These are phyloP conservation scores for Lasaia peninsularis DNA, from an alignment of 1,140 invertebrate genomes.

Conservation along the genomic window DNA sequence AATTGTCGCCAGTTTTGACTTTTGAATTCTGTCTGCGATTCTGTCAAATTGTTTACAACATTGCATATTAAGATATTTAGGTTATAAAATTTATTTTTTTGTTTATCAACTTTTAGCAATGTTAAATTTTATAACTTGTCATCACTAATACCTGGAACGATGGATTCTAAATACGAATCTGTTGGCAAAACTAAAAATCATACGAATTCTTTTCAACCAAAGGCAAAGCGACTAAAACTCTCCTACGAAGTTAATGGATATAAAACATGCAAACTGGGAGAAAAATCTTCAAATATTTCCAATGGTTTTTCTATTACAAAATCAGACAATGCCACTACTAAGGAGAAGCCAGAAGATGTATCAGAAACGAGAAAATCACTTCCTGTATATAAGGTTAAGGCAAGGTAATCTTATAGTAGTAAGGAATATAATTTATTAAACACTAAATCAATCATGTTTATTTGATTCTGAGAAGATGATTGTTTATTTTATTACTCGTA, in stretches of 20 bases:
- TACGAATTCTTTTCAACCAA: slow-evolving; percentile 37
- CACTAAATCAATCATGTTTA: background rate
- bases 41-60: too few species aligned
- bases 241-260: slow-evolving; percentile 25
- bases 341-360: slow-evolving; percentile 36
- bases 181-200: slow-evolving; percentile 39
- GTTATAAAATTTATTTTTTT: background rate
- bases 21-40: too few species aligned
- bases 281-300: slow-evolving; percentile 24
- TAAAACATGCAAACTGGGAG: slow-evolving; percentile 17
- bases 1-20: too few species aligned
- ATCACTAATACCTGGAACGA: slow-evolving; percentile 18
- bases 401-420: slow-evolving; percentile 34
- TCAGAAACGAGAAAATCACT: slow-evolving; percentile 44
- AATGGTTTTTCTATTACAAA: slow-evolving; percentile 23
- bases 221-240: slow-evolving; percentile 53
- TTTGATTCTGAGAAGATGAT: too few species aligned
- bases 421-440: background rate
- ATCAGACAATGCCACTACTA: slow-evolving; percentile 20
- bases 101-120: background rate
- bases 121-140: background rate
- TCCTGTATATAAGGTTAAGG: slow-evolving; percentile 49
- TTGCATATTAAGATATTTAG: background rate
- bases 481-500: too few species aligned
- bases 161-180: slow-evolving; percentile 66